Conservation (phyloP, 1,140 invertebrate genomes). For the Sesamia nonagrioides region DNA sequence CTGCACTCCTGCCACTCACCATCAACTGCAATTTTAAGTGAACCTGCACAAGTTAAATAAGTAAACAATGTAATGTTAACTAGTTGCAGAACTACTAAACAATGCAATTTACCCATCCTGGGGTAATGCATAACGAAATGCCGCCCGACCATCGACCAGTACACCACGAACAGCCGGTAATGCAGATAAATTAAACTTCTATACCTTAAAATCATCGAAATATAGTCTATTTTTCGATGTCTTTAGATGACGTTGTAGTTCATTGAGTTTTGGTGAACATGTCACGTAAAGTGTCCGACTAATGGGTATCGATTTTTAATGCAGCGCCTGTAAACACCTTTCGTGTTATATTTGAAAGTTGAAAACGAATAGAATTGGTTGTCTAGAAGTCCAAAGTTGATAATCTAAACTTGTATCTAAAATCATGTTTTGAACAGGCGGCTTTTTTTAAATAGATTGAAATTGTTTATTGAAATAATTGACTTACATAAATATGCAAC, state of each 20-base stretch:
- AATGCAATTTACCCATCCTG: constrained; percentile 47
- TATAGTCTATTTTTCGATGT: constrained; percentile 10
- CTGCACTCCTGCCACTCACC: background rate
- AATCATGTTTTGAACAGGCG: too few species aligned
- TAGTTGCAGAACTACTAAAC: constrained; percentile 39
- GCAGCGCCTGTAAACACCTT: constrained; percentile 23
- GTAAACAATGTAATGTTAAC: constrained; percentile 19
- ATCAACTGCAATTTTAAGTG: constrained; percentile 15
- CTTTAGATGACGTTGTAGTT: constrained; percentile 13
- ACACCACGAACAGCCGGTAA: background rate
- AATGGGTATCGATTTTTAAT: constrained; percentile 50
- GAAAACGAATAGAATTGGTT: background rate
- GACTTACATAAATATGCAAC: too few species aligned
- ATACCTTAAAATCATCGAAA: background rate
- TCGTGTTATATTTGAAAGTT: constrained; percentile 20
- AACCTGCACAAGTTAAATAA: constrained; percentile 38
- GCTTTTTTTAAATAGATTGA: too few species aligned
- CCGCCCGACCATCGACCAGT: constrained; percentile 30
- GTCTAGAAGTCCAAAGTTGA: background rate
- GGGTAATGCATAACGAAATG: constrained; percentile 40
- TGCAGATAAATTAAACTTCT: background rate
- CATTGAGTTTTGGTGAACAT: background rate
- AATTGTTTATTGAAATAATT: too few species aligned
- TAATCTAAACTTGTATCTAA: background rate
- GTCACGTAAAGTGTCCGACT: constrained; percentile 48